Evolutionary conservation across 2,113 vertebrate species (phyloP).

Genomic region (Erythrocercus mccallii): DNA sequence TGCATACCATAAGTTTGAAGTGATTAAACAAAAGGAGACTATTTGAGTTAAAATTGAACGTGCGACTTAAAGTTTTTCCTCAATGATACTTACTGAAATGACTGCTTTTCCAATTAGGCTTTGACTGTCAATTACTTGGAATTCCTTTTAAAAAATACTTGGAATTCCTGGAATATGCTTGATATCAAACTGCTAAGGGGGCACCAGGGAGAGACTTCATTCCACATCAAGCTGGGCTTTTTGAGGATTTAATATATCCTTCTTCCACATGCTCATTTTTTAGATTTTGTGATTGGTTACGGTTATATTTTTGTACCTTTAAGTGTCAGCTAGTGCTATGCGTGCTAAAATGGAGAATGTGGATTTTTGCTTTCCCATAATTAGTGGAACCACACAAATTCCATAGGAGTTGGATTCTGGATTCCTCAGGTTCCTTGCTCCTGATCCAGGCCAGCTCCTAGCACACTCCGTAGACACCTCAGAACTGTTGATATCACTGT

Average conservation of each 20-base stretch:
- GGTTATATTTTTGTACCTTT: not conserved
- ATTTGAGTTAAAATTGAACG: not conserved
- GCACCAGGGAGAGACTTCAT: not conserved
- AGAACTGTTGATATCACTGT: not conserved
- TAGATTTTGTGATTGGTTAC: not conserved
- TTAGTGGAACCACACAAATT: not conserved
- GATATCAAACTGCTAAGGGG: not conserved
- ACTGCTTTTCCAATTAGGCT: not conserved
- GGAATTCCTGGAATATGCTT: not conserved
- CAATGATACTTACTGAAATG: not conserved
- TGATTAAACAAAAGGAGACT: not conserved
- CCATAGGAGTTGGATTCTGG: accelerated
- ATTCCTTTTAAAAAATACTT: not conserved
- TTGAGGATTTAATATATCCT: not conserved
- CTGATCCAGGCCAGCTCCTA: not conserved
- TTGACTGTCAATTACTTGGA: not conserved
- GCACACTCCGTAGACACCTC: not conserved
- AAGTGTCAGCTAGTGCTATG: not conserved
- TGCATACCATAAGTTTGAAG: not conserved
- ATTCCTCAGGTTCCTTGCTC: not conserved
- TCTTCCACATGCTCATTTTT: not conserved
- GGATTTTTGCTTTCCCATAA: not conserved
- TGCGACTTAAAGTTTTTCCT: not conserved
- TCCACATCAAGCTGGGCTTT: not conserved
- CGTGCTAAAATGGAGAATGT: not conserved